Evolutionary conservation across 1,140 invertebrate genomes (phyloP), one percentile per base, ranked within the genome.

Genomic region (Gryon sp.): DNA sequence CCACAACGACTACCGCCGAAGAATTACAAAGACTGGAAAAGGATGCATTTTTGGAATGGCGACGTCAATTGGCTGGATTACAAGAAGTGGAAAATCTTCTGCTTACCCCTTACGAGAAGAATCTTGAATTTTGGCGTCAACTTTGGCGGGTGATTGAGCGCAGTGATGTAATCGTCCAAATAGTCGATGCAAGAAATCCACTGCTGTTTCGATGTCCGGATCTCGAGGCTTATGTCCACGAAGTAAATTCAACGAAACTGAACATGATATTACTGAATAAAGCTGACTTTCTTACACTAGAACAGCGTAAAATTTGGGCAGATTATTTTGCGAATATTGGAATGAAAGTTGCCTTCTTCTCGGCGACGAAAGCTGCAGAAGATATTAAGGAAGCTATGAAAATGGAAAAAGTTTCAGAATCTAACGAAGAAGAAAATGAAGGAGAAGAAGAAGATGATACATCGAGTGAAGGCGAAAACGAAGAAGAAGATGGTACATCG

Each of bases 51-150:
- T 87, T 98, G 0, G 91, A 95, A 57, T 99, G 98, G 98, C 90
- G 97, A 73, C 90, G 95, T 59, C 89, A 92, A 28, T 90, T 99
- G 28, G 93, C 96, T 12, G 70, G 90, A 57, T 84, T 99, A 0
- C 95, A 98, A 87, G 95, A 97, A 84, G 90, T 91, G 15, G 92
- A 98, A 41, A 92, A 92, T 6, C 85, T 99, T 2, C 88, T 95
- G 0, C 86, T 99, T 50, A 99, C 98, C 2, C 99, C 98, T 0
- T 99, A 98, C 89, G 99, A 99, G 84, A 95, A 97, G 78, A 99
- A 99, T 89, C 88, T 99, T 11, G 98, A 99, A 86, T 96, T 99
- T 72, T 99, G 99, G 99, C 91, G 98, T 32, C 98, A 99, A 87
- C 86, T 99, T 4, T 99, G 99, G 99, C 91, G 98, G 78, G 98